These are phyloP conservation scores for Chydorus sphaericus DNA, from an alignment of 2,888 invertebrate genomes.

Conservation along the genomic window DNA sequence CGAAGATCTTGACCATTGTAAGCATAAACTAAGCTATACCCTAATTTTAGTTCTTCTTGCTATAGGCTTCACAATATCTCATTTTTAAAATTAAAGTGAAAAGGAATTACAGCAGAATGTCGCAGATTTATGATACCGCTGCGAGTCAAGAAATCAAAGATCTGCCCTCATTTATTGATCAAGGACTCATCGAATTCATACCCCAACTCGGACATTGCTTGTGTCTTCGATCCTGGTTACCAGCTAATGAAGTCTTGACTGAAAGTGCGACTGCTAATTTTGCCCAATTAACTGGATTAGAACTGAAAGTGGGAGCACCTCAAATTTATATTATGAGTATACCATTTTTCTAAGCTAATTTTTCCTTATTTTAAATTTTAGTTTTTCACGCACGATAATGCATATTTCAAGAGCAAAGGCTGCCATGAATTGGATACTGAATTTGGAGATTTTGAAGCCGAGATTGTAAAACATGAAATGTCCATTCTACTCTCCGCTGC, in stretches of 20 bases:
- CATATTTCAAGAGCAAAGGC: conserved; percentile 22
- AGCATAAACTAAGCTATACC: conserved; percentile 22
- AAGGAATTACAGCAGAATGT: not conserved
- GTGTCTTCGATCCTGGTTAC: not conserved
- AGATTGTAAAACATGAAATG: not conserved
- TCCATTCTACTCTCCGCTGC: not conserved
- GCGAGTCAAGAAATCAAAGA: not conserved
- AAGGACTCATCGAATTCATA: not conserved
- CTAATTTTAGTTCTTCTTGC: not conserved
- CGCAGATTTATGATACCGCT: not conserved
- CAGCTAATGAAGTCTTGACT: not conserved
- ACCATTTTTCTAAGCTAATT: not conserved
- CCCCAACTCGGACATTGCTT: not conserved
- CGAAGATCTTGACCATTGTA: conserved; percentile 55
- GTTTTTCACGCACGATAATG: conserved; percentile 2
- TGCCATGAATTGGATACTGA: conserved; percentile 34
- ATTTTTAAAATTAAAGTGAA: not conserved
- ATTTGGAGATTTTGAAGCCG: not conserved
- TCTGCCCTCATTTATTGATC: not conserved
- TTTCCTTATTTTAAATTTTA: not conserved
- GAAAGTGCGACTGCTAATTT: not conserved
- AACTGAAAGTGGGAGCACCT: not conserved
- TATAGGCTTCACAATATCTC: not conserved
- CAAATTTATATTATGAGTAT: not conserved
- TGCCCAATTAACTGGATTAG: not conserved